Evolutionary conservation across 2,113 vertebrate genomes (phyloP), one percentile per base, ranked within the genome.

Genomic region (Lampris megalopsis): DNA sequence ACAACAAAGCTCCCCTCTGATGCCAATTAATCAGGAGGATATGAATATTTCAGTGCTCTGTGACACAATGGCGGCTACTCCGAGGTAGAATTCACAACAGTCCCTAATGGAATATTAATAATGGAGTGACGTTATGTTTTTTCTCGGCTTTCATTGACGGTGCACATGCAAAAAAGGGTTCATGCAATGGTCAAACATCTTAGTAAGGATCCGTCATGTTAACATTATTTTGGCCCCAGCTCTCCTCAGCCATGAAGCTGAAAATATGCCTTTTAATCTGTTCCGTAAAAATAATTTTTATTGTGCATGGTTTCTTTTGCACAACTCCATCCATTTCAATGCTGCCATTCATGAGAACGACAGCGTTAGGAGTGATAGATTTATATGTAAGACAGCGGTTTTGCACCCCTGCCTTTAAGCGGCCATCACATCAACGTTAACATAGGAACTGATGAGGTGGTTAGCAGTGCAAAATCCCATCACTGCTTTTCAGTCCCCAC

Each of bases 21-120:
- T 91, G 90, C 91, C 91, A 94, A 92, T 94, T 93, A 92, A 93
- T 94, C 93, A 94, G 88, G 86, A 87, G 84, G 75, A 80, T 91
- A 94, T 94, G 91, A 94, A 94, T 94, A 94, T 94, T 94, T 94
- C 90, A 92, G 86, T 88, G 90, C 61, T 84, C 82, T 85, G 85
- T 88, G 89, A 92, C 90, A 91, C 92, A 93, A 92, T 87, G 84
- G 90, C 73, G 85, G 86, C 89, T 88, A 86, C 87, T 72, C 81
- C 72, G 63, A 91, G 91, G 92, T 93, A 93, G 83, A 89, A 91
- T 92, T 92, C 86, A 90, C 92, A 89, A 89, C 88, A 86, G 77
- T 75, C 81, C 72, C 86, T 90, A 91, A 89, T 92, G 85, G 88
- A 93, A 92, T 93, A 93, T 94, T 91, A 88, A 94, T 93, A 89